Evolutionary conservation across 2,888 invertebrate genomes (phyloP).

Genomic region (Agonopterix arenella): DNA sequence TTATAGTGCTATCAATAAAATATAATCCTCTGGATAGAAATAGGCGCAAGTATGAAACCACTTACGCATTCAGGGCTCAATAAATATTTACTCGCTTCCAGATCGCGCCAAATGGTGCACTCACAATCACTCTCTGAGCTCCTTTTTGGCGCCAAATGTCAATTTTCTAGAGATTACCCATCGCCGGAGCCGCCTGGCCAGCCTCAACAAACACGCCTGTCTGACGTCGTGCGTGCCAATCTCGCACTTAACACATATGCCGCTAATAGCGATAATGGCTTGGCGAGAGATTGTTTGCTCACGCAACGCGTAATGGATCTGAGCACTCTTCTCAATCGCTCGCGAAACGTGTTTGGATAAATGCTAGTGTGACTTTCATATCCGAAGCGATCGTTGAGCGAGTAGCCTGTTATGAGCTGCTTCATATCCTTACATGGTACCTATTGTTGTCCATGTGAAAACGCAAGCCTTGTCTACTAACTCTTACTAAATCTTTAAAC

Average conservation of each 20-base stretch:
- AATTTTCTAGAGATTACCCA: slow-evolving; percentile 60
- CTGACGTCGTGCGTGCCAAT: slow-evolving; percentile 15
- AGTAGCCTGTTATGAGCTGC: slow-evolving; percentile 19
- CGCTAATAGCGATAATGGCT: slow-evolving; percentile 40
- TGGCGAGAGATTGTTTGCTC: slow-evolving; percentile 46
- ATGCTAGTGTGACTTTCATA: slow-evolving; percentile 65
- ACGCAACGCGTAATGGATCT: slow-evolving; percentile 58
- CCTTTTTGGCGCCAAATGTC: slow-evolving; percentile 62
- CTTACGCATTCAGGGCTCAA: slow-evolving; percentile 36
- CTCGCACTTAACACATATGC: slow-evolving; percentile 27
- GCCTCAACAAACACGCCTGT: slow-evolving; percentile 36
- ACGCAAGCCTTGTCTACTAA: background rate
- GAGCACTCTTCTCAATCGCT: slow-evolving; percentile 63
- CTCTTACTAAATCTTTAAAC: no score
- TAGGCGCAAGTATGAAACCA: slow-evolving; percentile 21
- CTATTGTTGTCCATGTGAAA: background rate
- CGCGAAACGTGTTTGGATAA: slow-evolving; percentile 65
- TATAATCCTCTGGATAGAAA: background rate
- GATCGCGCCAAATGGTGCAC: slow-evolving; percentile 48
- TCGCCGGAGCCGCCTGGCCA: slow-evolving; percentile 32
- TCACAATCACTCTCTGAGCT: slow-evolving; percentile 45
- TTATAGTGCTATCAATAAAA: background rate
- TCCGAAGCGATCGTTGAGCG: slow-evolving; percentile 29
- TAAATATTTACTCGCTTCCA: slow-evolving; percentile 52
- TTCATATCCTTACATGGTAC: background rate